Base-by-base conservation (phyloP, 2,797 vertebrate genomes). In the Danionella dracula region DNA sequence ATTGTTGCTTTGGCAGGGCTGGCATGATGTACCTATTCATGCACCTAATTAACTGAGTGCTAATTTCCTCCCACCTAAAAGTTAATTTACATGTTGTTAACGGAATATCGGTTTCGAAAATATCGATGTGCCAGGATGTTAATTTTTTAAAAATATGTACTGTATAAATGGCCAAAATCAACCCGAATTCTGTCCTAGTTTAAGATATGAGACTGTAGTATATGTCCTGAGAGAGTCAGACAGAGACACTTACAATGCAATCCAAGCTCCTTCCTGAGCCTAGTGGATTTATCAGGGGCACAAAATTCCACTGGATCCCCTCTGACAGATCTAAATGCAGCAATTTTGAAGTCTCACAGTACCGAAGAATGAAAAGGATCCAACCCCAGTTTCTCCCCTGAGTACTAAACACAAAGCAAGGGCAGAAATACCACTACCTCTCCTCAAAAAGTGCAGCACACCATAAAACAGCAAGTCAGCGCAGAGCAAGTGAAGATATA, bases 281-380 rank as follows among this genome's bases (percentile, higher is more conserved):
- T 3, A 27, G 23, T 3, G 6, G 23, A 27, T 27, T 3, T 6
- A 3, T 27, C 6, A 6, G 23, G 23, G 6, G 23, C 27, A 59
- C 32, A 51, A 44, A 49, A 73, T 51, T 68, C 71, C 59, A 71
- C 67, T 48, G 71, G 71, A 73, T 66, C 44, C 55, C 37, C 31
- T n/a, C 55, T 54, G 49, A 66, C 34, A 62, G 17, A 62, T 31
- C 42, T 31, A 50, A 44, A 62, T 11, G 55, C 40, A 63, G 49
- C 61, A 53, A 57, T 41, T 58, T 58, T 32, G 29, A 51, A 64
- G 40, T 40, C 40, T 31, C 31, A 56, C 41, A 34, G 42, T 55
- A 63, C 60, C 60, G 62, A 49, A 48, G 38, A 67, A 55, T 57
- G 57, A 23, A 66, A 77, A 70, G 60, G 66, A 50, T 67, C 50